These are phyloP conservation scores for Pseudochirops corinnae DNA, from an alignment of 2,797 vertebrate species.

Conservation along the genomic window DNA sequence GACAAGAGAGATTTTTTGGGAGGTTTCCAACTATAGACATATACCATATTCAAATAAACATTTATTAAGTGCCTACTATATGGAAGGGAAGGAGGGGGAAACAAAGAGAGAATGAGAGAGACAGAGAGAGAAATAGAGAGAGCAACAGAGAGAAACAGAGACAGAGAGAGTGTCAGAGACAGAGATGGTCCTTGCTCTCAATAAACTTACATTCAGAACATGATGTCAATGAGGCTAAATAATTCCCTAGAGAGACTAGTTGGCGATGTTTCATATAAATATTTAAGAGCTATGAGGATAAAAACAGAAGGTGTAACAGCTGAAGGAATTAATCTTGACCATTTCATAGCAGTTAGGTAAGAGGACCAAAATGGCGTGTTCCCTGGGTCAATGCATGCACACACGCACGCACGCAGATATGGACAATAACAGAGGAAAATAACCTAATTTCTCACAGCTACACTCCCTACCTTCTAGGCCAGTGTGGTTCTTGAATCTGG, in stretches of 20 bases:
- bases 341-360: background rate
- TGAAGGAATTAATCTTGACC: background rate
- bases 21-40: conserved; percentile 61
- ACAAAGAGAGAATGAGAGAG: too few species aligned
- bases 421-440: too few species aligned
- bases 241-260: background rate
- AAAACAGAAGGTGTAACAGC: background rate
- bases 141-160: background rate
- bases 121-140: too few species aligned
- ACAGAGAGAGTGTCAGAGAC: background rate
- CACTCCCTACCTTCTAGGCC: background rate
- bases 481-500: background rate
- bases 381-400: too few species aligned
- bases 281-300: background rate
- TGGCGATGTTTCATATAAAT: background rate
- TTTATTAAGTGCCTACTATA: background rate
- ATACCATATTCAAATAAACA: conserved; percentile 49
- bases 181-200: background rate
- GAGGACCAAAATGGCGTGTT: background rate
- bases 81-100: background rate
- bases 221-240: background rate
- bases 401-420: too few species aligned
- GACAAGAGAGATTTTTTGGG: conserved; percentile 56
- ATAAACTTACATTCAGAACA: background rate
- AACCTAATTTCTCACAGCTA: background rate